Evolutionary conservation across 1,140 invertebrate genomes (phyloP).

Genomic region (Lasioglossum baleicum): DNA sequence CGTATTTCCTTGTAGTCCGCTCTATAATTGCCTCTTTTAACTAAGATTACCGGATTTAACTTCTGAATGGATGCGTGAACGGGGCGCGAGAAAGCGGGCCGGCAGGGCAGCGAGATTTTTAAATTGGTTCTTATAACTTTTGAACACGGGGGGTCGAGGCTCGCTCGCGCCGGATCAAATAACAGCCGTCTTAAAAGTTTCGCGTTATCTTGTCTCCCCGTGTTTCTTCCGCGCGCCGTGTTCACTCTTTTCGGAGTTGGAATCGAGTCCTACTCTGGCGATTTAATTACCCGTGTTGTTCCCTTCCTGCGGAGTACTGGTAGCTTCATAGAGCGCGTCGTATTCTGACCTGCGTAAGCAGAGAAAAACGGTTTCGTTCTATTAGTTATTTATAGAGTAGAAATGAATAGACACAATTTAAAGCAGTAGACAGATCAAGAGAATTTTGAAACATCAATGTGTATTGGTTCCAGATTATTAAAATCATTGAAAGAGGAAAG

Average conservation of each 20-base stretch:
- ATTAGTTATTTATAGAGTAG: too few species aligned
- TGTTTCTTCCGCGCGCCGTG: conserved; percentile 23
- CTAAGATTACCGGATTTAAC: conserved; percentile 75
- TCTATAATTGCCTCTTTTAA: conserved; percentile 78
- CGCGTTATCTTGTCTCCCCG: conserved; percentile 45
- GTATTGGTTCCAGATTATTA: too few species aligned
- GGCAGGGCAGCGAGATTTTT: conserved; percentile 64
- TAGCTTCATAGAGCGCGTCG: too few species aligned
- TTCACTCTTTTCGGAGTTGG: conserved; percentile 2
- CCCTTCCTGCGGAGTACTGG: background rate
- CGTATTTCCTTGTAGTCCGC: conserved; percentile 68
- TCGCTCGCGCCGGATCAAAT: conserved; percentile 67
- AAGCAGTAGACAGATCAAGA: too few species aligned
- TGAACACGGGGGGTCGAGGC: conserved; percentile 63
- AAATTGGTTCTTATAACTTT: conserved; percentile 78
- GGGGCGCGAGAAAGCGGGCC: background rate
- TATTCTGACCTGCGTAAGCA: too few species aligned
- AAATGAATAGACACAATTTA: too few species aligned
- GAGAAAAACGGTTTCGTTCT: too few species aligned
- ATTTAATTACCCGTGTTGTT: conserved; percentile 8
- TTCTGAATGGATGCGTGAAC: conserved; percentile 50
- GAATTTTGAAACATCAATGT: too few species aligned
- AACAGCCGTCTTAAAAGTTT: conserved; percentile 69
- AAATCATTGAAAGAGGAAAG: too few species aligned
- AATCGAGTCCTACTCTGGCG: too few species aligned